phyloP scores from a whole-genome alignment of 2,888 invertebrate species.

The Lasioglossum vierecki region DNA sequence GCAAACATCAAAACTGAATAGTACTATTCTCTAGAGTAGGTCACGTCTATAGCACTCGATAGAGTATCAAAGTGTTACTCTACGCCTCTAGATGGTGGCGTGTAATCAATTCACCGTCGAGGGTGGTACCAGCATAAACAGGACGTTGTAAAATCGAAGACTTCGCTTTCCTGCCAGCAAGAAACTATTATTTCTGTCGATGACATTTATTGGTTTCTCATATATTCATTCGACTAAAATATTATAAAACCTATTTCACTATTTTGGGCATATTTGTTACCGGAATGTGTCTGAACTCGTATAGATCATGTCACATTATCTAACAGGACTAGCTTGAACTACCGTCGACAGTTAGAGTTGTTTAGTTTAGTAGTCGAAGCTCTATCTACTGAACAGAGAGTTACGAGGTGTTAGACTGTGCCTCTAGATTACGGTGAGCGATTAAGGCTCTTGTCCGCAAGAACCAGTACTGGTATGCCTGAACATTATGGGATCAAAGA shows the following conservation, averaged over 20 bases:
- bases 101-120: background rate
- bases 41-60: background rate
- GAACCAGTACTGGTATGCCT: background rate
- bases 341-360: background rate
- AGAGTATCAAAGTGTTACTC: background rate
- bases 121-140: constrained; percentile 1
- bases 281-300: background rate
- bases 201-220: background rate
- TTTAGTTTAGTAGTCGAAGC: background rate
- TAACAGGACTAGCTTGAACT: background rate
- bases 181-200: background rate
- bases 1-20: background rate
- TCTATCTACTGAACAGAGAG: background rate
- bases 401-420: background rate
- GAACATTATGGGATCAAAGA: background rate
- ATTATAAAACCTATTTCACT: background rate
- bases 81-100: background rate
- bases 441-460: background rate
- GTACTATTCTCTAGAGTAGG: background rate
- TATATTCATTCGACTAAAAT: background rate
- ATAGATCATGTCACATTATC: background rate
- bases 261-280: background rate
- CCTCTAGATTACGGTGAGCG: constrained; percentile 2
- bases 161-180: background rate
- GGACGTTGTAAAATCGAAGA: background rate